phyloP scores from a whole-genome alignment of 2,888 invertebrate species.

The Schizaphis graminum region DNA sequence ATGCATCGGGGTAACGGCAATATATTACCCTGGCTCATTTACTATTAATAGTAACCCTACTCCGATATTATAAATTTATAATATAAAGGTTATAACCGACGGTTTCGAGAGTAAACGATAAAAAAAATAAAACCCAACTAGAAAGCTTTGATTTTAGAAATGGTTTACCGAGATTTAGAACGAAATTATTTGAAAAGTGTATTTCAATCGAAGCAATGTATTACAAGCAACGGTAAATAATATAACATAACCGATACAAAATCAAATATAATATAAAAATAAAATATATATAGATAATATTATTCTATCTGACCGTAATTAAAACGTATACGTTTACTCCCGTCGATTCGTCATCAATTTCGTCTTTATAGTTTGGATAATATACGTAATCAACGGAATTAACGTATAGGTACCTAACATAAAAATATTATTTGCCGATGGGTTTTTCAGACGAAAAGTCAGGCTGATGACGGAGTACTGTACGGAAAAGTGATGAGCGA shows the following conservation, averaged over 20 bases:
- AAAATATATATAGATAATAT: background rate
- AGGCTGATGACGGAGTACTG: fast-evolving
- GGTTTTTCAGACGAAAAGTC: background rate
- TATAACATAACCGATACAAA: background rate
- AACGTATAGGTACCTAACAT: background rate
- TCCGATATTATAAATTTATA: background rate
- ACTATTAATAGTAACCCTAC: background rate
- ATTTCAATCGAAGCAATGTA: background rate
- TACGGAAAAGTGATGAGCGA: background rate
- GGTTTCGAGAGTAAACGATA: background rate
- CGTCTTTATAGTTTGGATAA: background rate
- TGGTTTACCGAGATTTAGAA: background rate
- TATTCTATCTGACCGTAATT: background rate
- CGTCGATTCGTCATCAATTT: background rate
- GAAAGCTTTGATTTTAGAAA: background rate
- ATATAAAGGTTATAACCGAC: background rate
- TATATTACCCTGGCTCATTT: background rate
- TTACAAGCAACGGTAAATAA: background rate
- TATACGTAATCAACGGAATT: background rate
- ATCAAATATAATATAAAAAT: background rate
- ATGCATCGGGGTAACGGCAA: background rate
- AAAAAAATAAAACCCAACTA: background rate
- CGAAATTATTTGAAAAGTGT: background rate
- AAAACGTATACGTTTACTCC: background rate
- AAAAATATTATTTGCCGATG: background rate